These are phyloP conservation scores for Aptenodytes patagonicus DNA, from an alignment of 2,113 vertebrate species.

Conservation along the genomic window DNA sequence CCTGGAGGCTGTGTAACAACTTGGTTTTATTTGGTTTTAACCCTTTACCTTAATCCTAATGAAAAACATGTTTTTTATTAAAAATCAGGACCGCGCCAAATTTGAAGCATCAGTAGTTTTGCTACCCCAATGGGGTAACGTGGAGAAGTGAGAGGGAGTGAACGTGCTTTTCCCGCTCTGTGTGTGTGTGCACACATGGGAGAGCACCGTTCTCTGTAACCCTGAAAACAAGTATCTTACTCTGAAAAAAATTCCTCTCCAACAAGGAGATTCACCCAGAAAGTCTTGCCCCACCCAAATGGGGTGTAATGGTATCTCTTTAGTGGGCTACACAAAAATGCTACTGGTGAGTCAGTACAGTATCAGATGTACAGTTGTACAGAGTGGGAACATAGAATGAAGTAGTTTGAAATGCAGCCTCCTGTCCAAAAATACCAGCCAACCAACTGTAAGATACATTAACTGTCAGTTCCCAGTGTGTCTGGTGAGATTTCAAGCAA, in stretches of 20 bases:
- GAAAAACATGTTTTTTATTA: neutral
- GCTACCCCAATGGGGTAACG: neutral
- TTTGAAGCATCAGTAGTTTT: neutral
- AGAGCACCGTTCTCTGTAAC: neutral
- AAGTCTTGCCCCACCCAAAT: neutral
- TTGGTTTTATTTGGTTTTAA: neutral
- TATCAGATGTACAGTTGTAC: neutral
- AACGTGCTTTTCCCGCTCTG: neutral
- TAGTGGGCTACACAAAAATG: neutral
- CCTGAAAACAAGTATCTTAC: neutral
- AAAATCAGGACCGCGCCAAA: neutral
- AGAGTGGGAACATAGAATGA: neutral
- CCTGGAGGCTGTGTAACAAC: neutral
- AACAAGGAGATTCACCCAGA: neutral
- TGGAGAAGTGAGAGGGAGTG: neutral
- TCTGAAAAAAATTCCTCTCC: neutral
- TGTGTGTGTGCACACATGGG: fast-evolving
- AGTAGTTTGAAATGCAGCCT: conserved; percentile 25
- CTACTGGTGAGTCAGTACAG: neutral
- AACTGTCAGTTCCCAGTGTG: conserved; percentile 8
- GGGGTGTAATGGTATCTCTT: neutral
- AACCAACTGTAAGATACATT: conserved; percentile 26
- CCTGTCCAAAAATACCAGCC: conserved; percentile 44
- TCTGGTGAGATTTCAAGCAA: conserved; percentile 27
- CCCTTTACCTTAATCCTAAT: neutral